Evolutionary conservation across 2,888 invertebrate species (phyloP), one percentile per base, ranked within the genome.

Genomic region (Andrena flavipes): DNA sequence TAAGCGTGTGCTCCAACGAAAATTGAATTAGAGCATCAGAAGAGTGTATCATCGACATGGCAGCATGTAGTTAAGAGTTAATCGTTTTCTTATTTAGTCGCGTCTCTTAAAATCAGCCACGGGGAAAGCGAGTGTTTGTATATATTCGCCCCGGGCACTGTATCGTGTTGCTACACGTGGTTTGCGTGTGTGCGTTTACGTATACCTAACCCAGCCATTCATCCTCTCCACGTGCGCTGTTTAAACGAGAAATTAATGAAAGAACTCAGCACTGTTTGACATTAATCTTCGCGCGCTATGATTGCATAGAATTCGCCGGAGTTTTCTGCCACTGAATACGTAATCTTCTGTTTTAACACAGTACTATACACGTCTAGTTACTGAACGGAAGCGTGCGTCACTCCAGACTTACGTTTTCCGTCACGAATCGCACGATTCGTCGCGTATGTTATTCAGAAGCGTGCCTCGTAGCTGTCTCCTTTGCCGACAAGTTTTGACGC

Each of bases 231-330:
- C 64, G 71, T 51, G 49, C 16, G 69, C 51, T 49, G 64, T 65
- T 68, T 51, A 73, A 81, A 77, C 51, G 69, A 60, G 77, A 69
- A 73, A 73, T 81, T 81, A 81, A 77, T 63, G 56, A 64, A 63
- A 67, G 67, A 59, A 68, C 63, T 42, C 42, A 51, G 30, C 68
- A 35, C 30, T 35, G 71, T 76, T 76, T 63, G 23, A 8, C 49
- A 76, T 76, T 70, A 76, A 80, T 76, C 65, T 65, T 70, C 59
- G 13, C 60, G 60, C 48, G 42, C n/a, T 42, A 26, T 51, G 20
- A 65, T 51, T 30, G 42, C 51, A 62, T 48, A 62, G 7, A 56
- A 49, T 78, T 63, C 16, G 33, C 54, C 49, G 26, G 35, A 60
- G 35, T 60, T 72, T 73, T 51, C 23, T 42, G 51, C 16, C 51